phyloP scores from a whole-genome alignment of 2,888 invertebrate species.

The Pharmacophagus antenor region DNA sequence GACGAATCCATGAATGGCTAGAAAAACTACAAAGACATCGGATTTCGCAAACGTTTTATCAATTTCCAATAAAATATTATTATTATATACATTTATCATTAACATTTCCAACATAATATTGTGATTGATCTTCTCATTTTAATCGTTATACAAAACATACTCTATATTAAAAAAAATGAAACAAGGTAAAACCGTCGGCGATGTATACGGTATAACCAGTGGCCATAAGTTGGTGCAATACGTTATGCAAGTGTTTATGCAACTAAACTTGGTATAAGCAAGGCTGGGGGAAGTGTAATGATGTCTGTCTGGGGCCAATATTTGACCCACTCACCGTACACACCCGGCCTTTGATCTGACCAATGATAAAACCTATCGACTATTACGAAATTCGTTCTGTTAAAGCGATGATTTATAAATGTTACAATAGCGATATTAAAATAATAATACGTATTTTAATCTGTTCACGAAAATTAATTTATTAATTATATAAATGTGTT shows the following conservation, averaged over 20 bases:
- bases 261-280: slow-evolving; percentile 49
- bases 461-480: too few species aligned
- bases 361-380: slow-evolving; percentile 2
- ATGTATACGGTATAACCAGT: slow-evolving; percentile 28
- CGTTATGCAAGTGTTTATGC: slow-evolving; percentile 58
- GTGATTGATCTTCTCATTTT: too few species aligned
- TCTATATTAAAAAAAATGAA: slow-evolving; percentile 16
- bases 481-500: too few species aligned
- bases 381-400: slow-evolving; percentile 9
- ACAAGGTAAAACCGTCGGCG: slow-evolving; percentile 42
- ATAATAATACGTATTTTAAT: too few species aligned
- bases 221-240: slow-evolving; percentile 44
- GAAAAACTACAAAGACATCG: slow-evolving; percentile 22
- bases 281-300: slow-evolving; percentile 52
- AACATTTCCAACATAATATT: too few species aligned
- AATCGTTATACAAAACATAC: too few species aligned
- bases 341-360: slow-evolving; percentile 7
- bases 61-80: not conserved
- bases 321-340: slow-evolving; percentile 61
- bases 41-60: slow-evolving; percentile 6
- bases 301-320: slow-evolving; percentile 51
- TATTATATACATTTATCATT: not conserved
- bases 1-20: slow-evolving; percentile 54
- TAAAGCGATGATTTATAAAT: not conserved
- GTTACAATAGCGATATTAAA: not conserved